A percentile compares a stretch with the other conserved stretches of the same genome.
Conservation (phyloP, 92 coral and sea anemone species). For the Porites lobata region DNA sequence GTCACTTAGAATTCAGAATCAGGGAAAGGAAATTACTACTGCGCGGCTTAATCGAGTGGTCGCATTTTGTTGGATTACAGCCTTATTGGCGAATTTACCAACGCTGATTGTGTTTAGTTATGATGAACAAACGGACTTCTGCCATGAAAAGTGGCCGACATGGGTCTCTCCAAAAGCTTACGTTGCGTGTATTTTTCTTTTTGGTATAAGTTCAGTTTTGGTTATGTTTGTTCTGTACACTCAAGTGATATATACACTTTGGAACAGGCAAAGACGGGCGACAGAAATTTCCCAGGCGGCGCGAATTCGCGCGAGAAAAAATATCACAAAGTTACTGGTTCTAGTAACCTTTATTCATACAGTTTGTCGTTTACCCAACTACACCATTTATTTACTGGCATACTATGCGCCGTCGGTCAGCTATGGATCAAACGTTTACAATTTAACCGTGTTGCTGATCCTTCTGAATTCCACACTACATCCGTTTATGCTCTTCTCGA, state of each 20-base stretch:
- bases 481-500: slow-evolving; percentile 74
- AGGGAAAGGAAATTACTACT: slow-evolving; percentile 42
- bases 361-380: slow-evolving; percentile 80
- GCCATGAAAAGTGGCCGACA: slow-evolving; percentile 70
- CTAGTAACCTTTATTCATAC: slow-evolving; percentile 73
- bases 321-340: slow-evolving; percentile 68
- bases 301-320: slow-evolving; percentile 68
- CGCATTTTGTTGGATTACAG: slow-evolving; percentile 72
- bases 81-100: slow-evolving; percentile 67
- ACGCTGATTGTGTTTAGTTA: slow-evolving; percentile 66
- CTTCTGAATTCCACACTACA: slow-evolving; percentile 73
- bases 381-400: slow-evolving; percentile 71
- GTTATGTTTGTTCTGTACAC: slow-evolving; percentile 70
- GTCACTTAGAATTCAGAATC: slow-evolving; percentile 53
- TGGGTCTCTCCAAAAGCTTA: slow-evolving; percentile 70
- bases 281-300: slow-evolving; percentile 81
- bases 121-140: slow-evolving; percentile 53
- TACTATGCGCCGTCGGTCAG: slow-evolving; percentile 62
- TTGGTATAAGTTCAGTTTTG: slow-evolving; percentile 73
- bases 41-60: slow-evolving; percentile 61
- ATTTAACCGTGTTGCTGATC: slow-evolving; percentile 80
- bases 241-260: slow-evolving; percentile 63
- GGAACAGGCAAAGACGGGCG: slow-evolving; percentile 62
- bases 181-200: slow-evolving; percentile 63
- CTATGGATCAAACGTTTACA: slow-evolving; percentile 81